A percentile compares a stretch with the other conserved stretches of the same genome.
These are phyloP conservation scores for silkworm (Bombyx mori) DNA, from an alignment of 1,140 invertebrate genomes.

Conservation along the genomic window ASM3026992v2 NC_085111.1:11877501-11878000, in stretches of 20 bases:
- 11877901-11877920: conserved; percentile 56
- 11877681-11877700: conserved; percentile 81
- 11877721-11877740: not conserved
- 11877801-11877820: conserved; percentile 72
- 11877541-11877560: conserved; percentile 60
- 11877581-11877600: conserved; percentile 64
- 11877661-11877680: conserved; percentile 84
- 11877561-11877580: conserved; percentile 33
- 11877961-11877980: conserved; percentile 25
- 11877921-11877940: conserved; percentile 73
- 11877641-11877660: conserved; percentile 77
- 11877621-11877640: conserved; percentile 73
- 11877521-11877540: conserved; percentile 59
- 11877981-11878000: conserved; percentile 18
- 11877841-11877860: conserved; percentile 62
- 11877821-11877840: conserved; percentile 72
- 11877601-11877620: conserved; percentile 35
- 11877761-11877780: conserved; percentile 53
- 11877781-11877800: conserved; percentile 78
- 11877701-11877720: not conserved
- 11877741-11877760: not conserved
- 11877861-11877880: conserved; percentile 74
- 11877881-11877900: conserved; percentile 67
- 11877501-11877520: conserved; percentile 43
- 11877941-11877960: conserved; percentile 3